Evolutionary conservation across 2,113 vertebrate genomes (phyloP), one percentile per base, ranked within the genome.

Genomic region (Tachuris rubrigastra): DNA sequence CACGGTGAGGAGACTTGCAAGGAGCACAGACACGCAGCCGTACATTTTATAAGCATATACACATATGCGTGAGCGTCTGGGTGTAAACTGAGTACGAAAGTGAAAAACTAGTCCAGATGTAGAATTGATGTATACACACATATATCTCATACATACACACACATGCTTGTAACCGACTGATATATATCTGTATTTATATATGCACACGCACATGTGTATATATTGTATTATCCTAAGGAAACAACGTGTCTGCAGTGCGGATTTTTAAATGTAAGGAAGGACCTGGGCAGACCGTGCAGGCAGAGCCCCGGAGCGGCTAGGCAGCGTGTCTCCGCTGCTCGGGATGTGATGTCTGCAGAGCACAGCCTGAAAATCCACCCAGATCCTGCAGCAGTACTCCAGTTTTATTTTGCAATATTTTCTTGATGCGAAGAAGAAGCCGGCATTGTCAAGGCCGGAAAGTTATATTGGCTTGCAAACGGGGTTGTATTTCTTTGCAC

Each of bases 21-120:
- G 3, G 69, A n/a, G 66, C 39, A 4, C 37, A 78, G 85, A 27
- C 63, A 31, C 1, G 13, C 69, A 53, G 88, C 4, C 25, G 9
- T 23, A 31, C 27, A 3, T 35, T 81, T 71, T 68, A 46, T 42
- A 74, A 41, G 42, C 21, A 8, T 66, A 39, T 18, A 47, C 80
- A 60, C 63, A 56, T 28, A 52, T 66, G 76, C 25, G 3, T 67
- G 53, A 42, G 62, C 23, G 59, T 12, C 87, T 81, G 95, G 50
- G 90, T 88, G 90, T 80, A 88, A 90, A 66, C 75, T 14, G 85
- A 78, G 77, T 39, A 72, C 9, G 50, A 94, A 92, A 84, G 90
- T 66, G 94, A 90, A 93, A 96, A 93, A 74, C 46, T 25, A 50
- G 59, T 74, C 92, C 94, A 93, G 95, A 84, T 88, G 96, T 69